Conservation (phyloP, 2,113 vertebrate species). For the Neoarius graeffei region DNA sequence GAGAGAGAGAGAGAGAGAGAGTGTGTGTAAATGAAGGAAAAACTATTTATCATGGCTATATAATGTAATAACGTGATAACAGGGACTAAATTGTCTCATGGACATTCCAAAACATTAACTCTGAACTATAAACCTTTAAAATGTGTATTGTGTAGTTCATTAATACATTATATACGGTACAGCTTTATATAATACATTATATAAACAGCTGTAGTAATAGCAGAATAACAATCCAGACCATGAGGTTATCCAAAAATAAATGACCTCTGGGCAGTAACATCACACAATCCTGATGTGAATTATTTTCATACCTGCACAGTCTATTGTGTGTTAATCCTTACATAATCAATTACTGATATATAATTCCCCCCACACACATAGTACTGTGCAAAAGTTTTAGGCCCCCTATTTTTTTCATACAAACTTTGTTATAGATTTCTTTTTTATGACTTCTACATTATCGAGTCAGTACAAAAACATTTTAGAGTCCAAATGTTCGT, state of each 20-base stretch:
- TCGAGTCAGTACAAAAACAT: no score
- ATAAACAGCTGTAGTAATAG: background rate
- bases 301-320: background rate
- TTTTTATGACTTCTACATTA: no score
- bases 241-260: background rate
- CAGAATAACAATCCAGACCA: no score
- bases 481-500: no score
- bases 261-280: background rate
- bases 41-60: background rate
- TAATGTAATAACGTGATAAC: background rate
- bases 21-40: background rate
- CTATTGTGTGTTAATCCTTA: background rate
- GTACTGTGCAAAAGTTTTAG: no score
- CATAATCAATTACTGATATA: no score
- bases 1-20: background rate
- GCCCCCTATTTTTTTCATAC: no score
- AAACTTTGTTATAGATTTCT: no score
- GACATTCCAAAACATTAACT: background rate
- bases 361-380: no score
- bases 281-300: background rate
- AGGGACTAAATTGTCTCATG: background rate
- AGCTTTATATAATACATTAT: background rate
- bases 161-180: background rate
- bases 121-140: background rate
- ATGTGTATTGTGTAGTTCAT: background rate